phyloP scores from a whole-genome alignment of 1,140 invertebrate species.

The Euura lappo region DNA sequence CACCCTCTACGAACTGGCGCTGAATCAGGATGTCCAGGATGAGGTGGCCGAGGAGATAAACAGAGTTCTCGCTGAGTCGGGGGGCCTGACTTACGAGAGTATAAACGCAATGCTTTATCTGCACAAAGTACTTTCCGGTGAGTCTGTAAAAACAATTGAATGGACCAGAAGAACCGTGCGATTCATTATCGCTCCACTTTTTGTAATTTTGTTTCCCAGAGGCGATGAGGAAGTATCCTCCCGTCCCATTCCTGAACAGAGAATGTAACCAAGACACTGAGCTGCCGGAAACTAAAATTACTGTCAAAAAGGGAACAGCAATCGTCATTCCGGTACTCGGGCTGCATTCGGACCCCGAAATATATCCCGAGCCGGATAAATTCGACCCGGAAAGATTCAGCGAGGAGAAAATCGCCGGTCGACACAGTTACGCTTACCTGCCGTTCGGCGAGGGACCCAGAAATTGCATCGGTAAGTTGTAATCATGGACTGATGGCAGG shows the following conservation, averaged over 20 bases:
- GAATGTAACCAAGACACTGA: constrained; percentile 59
- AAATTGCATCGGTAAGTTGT: constrained; percentile 63
- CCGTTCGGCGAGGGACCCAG: constrained; percentile 61
- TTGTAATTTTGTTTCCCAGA: constrained; percentile 40
- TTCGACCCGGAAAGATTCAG: constrained; percentile 74
- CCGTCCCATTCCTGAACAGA: constrained; percentile 59
- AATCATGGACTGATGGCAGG: constrained; percentile 1
- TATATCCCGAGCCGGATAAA: constrained; percentile 68
- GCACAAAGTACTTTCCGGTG: constrained; percentile 36
- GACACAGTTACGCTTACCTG: constrained; percentile 55
- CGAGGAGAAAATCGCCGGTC: constrained; percentile 36
- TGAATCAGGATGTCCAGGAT: constrained; percentile 56
- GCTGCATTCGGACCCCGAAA: constrained; percentile 67
- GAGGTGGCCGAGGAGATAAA: constrained; percentile 39
- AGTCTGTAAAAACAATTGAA: background rate
- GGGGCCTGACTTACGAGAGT: constrained; percentile 32
- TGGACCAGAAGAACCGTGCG: background rate
- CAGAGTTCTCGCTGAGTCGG: constrained; percentile 17
- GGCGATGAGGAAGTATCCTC: constrained; percentile 65
- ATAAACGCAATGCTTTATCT: constrained; percentile 33
- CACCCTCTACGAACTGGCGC: constrained; percentile 54
- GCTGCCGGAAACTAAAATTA: constrained; percentile 53
- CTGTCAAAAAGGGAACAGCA: constrained; percentile 56
- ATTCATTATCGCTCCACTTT: background rate
- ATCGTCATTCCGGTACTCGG: constrained; percentile 62